A percentile compares a stretch with the other conserved stretches of the same genome.
Conservation (phyloP, 1,140 invertebrate species). For the Drosophila sp. region DNA sequence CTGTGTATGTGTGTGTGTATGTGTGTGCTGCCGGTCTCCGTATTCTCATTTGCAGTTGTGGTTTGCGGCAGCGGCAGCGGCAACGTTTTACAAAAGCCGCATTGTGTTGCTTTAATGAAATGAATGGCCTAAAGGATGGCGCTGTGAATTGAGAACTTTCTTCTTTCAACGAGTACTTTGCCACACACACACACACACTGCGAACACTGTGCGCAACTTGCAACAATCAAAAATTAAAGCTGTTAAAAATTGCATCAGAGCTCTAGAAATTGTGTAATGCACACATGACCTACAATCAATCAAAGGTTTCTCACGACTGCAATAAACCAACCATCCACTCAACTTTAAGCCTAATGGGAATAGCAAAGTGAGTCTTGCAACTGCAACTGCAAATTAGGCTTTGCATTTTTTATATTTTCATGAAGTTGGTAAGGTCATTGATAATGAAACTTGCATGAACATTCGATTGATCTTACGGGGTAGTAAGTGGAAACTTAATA, state of each 20-base stretch:
- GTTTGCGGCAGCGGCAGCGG: conserved; percentile 71
- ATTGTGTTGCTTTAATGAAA: conserved; percentile 81
- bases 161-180: conserved; percentile 9
- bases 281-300: conserved; percentile 77
- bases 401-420: conserved; percentile 38
- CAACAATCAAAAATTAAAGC: conserved; percentile 67
- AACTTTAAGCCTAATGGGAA: neutral
- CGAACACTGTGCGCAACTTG: neutral
- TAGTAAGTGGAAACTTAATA: neutral
- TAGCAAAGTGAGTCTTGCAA: neutral
- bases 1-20: conserved; percentile 12
- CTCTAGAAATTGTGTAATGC: conserved; percentile 42
- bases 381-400: conserved; percentile 17
- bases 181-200: too few species aligned
- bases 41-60: conserved; percentile 60
- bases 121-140: conserved; percentile 68
- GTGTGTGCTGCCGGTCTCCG: conserved; percentile 30
- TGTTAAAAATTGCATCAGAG: conserved; percentile 56
- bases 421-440: conserved; percentile 6
- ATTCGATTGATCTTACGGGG: neutral
- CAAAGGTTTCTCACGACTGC: conserved; percentile 22
- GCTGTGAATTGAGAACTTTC: conserved; percentile 40
- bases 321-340: conserved; percentile 11
- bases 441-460: neutral
- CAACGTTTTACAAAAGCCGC: conserved; percentile 70